phyloP scores from a whole-genome alignment of 2,797 vertebrate genomes.

The Crax fasciolata region DNA sequence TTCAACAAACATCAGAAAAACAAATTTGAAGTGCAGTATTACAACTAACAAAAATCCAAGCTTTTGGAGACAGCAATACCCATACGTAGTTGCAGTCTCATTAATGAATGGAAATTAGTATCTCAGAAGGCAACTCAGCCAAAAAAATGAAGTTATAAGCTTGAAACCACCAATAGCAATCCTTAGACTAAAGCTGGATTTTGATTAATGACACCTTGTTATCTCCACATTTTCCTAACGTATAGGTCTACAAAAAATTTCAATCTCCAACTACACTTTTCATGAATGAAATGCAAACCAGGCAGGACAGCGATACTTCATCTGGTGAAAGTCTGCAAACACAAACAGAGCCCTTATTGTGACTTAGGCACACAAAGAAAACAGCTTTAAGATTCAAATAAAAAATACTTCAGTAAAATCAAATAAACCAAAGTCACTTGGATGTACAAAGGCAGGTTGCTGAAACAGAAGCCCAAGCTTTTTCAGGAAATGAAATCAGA shows the following conservation, averaged over 20 bases:
- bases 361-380: not conserved
- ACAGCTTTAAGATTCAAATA: not conserved
- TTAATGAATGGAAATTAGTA: not conserved
- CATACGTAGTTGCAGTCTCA: not conserved
- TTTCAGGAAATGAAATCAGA: constrained; percentile 57
- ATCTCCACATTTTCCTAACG: not conserved
- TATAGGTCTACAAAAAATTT: not conserved
- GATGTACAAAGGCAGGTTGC: not conserved
- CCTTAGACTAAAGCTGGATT: not conserved
- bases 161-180: not conserved
- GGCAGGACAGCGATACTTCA: not conserved
- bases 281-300: not conserved
- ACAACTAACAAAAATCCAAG: not conserved
- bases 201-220: not conserved
- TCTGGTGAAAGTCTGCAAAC: not conserved
- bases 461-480: constrained; percentile 19
- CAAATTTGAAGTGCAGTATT: not conserved
- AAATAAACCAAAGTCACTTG: constrained; percentile 3
- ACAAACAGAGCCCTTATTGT: not conserved
- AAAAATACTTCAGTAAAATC: not conserved
- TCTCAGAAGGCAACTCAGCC: not conserved
- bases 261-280: not conserved
- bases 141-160: not conserved
- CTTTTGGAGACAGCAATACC: not conserved
- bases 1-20: not conserved